A percentile compares a stretch with the other conserved stretches of the same genome.
Evolutionary conservation across 2,797 vertebrate species (phyloP).

Genomic region (Galagoides demidoff): DNA sequence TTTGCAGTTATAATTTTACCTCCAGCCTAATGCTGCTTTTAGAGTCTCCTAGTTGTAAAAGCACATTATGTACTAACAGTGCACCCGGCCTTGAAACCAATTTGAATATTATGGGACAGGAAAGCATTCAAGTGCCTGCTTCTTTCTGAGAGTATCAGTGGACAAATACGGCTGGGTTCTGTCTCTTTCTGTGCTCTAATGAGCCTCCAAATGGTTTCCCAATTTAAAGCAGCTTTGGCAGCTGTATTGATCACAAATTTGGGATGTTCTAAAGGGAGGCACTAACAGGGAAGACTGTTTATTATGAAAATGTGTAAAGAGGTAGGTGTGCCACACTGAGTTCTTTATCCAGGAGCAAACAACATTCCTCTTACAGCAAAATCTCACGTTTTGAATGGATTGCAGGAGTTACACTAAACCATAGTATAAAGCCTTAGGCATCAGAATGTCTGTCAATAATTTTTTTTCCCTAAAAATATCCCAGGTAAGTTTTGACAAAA

Average conservation of each 20-base stretch:
- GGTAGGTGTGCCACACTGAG: not conserved
- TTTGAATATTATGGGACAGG: constrained; percentile 48
- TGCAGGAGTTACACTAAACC: not conserved
- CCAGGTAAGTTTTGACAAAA: not conserved
- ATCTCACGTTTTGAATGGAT: not conserved
- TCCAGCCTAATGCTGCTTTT: constrained; percentile 30
- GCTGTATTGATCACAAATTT: not conserved
- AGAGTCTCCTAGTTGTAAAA: constrained; percentile 23
- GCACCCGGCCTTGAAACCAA: not conserved
- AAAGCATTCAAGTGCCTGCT: constrained; percentile 52
- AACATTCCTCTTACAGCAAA: not conserved
- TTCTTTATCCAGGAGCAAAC: not conserved
- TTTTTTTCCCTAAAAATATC: not conserved
- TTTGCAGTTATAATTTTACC: constrained; percentile 55
- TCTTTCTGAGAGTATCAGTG: constrained; percentile 39
- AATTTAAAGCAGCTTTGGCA: constrained; percentile 50
- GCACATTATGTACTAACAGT: not conserved
- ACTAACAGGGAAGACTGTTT: not conserved
- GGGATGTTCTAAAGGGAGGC: not conserved
- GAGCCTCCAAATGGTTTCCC: constrained; percentile 54
- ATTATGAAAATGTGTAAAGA: constrained; percentile 34
- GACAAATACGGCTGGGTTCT: not conserved
- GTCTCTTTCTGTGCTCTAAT: constrained; percentile 37
- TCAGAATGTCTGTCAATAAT: not conserved
- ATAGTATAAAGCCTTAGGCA: not conserved